Percentiles rank a stretch among this genome's conserved stretches.
These are phyloP conservation scores for Sebastolobus altivelis DNA, from an alignment of 2,797 vertebrate species.

Conservation along the genomic window DNA sequence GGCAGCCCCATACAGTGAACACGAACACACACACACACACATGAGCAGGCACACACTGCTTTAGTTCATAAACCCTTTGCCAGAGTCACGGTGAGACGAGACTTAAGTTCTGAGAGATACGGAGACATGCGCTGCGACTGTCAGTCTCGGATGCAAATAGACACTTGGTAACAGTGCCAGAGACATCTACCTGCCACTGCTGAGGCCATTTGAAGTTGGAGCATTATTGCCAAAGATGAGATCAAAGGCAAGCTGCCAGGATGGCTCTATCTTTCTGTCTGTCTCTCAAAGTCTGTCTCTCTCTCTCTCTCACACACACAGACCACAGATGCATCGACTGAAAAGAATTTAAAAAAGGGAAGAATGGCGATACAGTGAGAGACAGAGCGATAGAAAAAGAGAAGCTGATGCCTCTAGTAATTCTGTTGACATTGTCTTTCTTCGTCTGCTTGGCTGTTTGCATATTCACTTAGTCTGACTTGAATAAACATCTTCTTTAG, in stretches of 20 bases:
- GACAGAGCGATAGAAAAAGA: conserved; percentile 31
- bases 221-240: conserved; percentile 72
- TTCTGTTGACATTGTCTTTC: conserved; percentile 67
- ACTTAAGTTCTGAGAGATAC: conserved; percentile 45
- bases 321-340: conserved; percentile 11
- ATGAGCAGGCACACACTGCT: neutral
- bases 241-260: conserved; percentile 72
- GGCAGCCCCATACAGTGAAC: neutral
- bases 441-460: conserved; percentile 55
- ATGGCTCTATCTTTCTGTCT: conserved; percentile 47
- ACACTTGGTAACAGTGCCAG: conserved; percentile 42
- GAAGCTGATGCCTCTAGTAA: conserved; percentile 53
- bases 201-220: conserved; percentile 78
- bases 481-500: conserved; percentile 59
- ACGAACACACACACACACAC: conserved; percentile 1
- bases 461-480: conserved; percentile 62
- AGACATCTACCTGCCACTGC: conserved; percentile 71
- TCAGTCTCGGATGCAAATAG: conserved; percentile 66
- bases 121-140: conserved; percentile 38
- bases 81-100: conserved; percentile 33
- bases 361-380: conserved; percentile 3
- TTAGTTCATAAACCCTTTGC: conserved; percentile 43
- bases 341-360: conserved; percentile 31
- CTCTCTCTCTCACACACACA: conserved; percentile 8
- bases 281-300: conserved; percentile 7